These are phyloP conservation scores for Synergus laeviventris DNA, from an alignment of 2,888 invertebrate genomes.

Conservation along the genomic window DNA sequence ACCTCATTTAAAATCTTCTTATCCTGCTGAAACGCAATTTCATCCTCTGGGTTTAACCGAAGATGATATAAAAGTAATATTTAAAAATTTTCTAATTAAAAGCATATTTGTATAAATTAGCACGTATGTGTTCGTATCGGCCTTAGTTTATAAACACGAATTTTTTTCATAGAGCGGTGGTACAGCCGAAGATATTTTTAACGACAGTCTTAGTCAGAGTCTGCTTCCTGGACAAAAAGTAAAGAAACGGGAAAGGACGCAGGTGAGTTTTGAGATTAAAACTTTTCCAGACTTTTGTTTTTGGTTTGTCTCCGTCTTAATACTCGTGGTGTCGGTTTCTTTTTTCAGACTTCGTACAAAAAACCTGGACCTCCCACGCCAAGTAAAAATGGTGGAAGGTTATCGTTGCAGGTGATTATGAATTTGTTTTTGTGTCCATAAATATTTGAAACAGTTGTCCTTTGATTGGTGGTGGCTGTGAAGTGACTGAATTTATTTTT, in stretches of 20 bases:
- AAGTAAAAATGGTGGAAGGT: conserved; percentile 87
- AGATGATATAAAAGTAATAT: conserved; percentile 81
- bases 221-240: conserved; percentile 72
- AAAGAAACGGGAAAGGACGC: conserved; percentile 69
- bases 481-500: neutral
- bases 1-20: conserved; percentile 91
- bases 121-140: conserved; percentile 16
- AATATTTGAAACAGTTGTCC: conserved; percentile 22
- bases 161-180: conserved; percentile 65
- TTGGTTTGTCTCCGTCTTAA: conserved; percentile 42
- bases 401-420: conserved; percentile 82
- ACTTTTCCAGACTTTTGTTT: conserved; percentile 63
- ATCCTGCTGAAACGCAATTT: conserved; percentile 89
- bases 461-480: conserved; percentile 4
- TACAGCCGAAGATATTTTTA: conserved; percentile 67
- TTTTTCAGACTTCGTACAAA: conserved; percentile 85
- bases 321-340: conserved; percentile 50
- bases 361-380: conserved; percentile 92
- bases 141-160: neutral
- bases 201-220: conserved; percentile 74
- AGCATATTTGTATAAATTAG: neutral
- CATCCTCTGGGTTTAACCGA: conserved; percentile 79
- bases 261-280: conserved; percentile 60
- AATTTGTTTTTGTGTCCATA: neutral
- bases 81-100: neutral